These are phyloP conservation scores for Parnassius orleans DNA, from an alignment of 2,888 invertebrate genomes.

Conservation along the genomic window DNA sequence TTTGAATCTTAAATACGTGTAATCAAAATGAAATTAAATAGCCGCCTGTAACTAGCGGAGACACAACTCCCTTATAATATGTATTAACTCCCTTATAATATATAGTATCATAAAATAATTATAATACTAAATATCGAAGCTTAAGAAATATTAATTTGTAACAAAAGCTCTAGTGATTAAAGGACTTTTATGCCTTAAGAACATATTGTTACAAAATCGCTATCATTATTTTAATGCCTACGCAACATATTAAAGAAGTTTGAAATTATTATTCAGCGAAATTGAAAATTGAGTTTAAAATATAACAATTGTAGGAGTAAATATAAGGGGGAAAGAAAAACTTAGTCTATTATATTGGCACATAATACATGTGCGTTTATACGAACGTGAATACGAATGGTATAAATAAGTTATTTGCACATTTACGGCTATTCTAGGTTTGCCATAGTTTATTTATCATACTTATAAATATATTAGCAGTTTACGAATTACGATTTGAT, in stretches of 20 bases:
- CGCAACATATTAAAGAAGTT: neutral
- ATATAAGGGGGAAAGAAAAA: constrained; percentile 28
- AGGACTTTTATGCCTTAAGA: neutral
- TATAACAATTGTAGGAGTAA: constrained; percentile 27
- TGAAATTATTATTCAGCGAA: constrained; percentile 6
- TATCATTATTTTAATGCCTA: no score
- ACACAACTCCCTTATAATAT: neutral
- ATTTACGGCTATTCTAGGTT: constrained; percentile 16
- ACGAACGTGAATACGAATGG: constrained; percentile 27
- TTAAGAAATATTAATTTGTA: neutral
- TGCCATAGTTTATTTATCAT: constrained; percentile 17
- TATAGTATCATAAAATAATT: neutral
- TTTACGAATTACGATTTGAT: no score
- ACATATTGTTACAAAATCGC: no score
- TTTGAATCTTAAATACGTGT: neutral
- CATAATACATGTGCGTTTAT: constrained; percentile 28
- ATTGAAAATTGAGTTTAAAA: constrained; percentile 25
- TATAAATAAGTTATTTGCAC: constrained; percentile 30
- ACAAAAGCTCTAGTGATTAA: neutral
- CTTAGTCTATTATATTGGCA: constrained; percentile 27
- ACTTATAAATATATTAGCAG: neutral
- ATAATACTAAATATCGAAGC: neutral
- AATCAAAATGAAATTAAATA: constrained; percentile 25
- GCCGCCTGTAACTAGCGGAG: constrained; percentile 3
- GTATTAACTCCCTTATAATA: no score